Conservation (phyloP, 2,797 vertebrate species). For the Margarornis squamiger region DNA sequence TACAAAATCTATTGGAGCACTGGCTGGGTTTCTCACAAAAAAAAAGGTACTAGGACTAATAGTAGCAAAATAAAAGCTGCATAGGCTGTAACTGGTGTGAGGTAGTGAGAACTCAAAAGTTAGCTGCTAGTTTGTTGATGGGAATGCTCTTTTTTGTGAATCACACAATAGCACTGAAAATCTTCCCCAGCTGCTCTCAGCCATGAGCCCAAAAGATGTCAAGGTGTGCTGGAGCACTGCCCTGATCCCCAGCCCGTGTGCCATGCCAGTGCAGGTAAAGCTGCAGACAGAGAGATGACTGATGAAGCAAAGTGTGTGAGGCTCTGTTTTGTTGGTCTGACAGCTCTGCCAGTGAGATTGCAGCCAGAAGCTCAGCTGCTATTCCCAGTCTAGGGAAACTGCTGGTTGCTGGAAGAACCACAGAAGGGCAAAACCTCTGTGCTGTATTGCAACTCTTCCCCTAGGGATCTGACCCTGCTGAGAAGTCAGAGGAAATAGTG, state of each 20-base stretch:
- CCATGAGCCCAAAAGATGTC: not conserved
- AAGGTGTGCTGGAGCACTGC: not conserved
- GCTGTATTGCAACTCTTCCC: not conserved
- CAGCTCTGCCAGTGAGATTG: not conserved
- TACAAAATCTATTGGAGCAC: not conserved
- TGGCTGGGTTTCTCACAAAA: not conserved
- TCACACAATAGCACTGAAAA: not conserved
- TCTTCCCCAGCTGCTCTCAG: not conserved
- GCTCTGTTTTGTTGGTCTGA: not conserved
- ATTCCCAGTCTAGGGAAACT: not conserved
- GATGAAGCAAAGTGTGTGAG: not conserved
- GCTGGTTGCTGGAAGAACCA: not conserved
- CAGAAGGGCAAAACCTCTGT: rapidly evolving
- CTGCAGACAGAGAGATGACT: not conserved
- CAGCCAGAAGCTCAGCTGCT: not conserved
- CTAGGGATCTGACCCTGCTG: not conserved
- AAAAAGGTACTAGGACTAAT: not conserved
- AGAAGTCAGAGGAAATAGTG: not conserved
- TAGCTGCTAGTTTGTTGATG: not conserved
- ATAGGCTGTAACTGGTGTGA: not conserved
- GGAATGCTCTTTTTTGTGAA: not conserved
- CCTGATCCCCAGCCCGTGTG: not conserved
- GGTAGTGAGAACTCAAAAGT: not conserved
- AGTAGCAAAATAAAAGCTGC: not conserved
- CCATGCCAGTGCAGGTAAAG: not conserved